Conservation (phyloP, 2,113 vertebrate genomes). For the Cyrtonyx montezumae region DNA sequence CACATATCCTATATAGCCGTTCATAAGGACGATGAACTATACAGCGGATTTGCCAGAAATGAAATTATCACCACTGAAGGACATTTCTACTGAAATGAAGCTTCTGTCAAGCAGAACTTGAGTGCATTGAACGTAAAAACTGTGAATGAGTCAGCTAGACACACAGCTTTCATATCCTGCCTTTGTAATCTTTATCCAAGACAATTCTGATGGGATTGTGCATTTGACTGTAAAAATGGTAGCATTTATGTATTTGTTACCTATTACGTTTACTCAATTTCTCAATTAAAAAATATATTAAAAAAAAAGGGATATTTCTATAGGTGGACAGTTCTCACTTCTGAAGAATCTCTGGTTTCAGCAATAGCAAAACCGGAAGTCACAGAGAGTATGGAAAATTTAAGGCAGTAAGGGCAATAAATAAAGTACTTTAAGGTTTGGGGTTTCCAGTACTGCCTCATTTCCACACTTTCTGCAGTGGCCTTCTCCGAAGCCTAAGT, state of each 20-base stretch:
- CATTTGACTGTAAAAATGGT: background rate
- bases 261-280: background rate
- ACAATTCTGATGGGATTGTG: background rate
- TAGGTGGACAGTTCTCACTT: background rate
- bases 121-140: slow-evolving; percentile 9
- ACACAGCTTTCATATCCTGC: background rate
- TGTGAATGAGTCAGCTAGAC: background rate
- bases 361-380: background rate
- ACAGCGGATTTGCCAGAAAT: slow-evolving; percentile 53
- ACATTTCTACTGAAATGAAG: slow-evolving; percentile 32
- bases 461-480: background rate
- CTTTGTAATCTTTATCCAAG: background rate
- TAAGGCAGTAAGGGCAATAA: background rate
- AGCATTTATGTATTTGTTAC: background rate
- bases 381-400: background rate
- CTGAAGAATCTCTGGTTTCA: background rate
- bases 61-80: slow-evolving; percentile 52
- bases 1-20: background rate
- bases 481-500: background rate
- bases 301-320: background rate
- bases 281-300: background rate
- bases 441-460: background rate
- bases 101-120: slow-evolving; percentile 45
- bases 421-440: background rate
- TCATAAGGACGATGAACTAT: background rate